Base-by-base conservation (phyloP, 2,888 invertebrate species). In the Cactoblastis cactorum region DNA sequence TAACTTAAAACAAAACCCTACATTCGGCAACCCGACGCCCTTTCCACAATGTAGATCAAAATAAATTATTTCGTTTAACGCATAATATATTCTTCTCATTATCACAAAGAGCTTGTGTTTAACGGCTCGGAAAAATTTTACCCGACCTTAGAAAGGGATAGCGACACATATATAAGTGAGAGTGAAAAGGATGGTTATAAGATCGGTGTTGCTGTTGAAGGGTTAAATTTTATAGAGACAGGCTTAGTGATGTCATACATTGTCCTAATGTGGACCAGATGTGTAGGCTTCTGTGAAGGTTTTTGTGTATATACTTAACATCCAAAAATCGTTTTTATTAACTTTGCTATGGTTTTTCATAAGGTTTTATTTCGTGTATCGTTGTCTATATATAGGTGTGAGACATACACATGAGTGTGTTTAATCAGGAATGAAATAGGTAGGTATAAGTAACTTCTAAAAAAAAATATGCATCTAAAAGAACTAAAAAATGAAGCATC, bases 11-110 rank as follows among this genome's bases (percentile, higher is more conserved):
- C 11, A 6, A 35, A 38, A 45, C 18, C 24, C 19, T 12, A 49
- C 14, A 41, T 49, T 34, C 18, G n/a, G 43, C 32, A 43, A 43
- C 41, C 22, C 8, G n/a, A 47, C 3, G 9, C 22, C 41, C 22
- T 34, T 43, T 12, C 24, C 57, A 54, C 68, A 67, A 71, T 69
- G 65, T 70, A 71, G 70, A 76, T 78, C 72, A 77, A 74, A 80
- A 80, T 71, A 77, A 80, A 82, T 78, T 77, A 71, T 82, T 80
- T 77, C 76, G 80, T 83, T 83, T 79, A 70, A 69, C 73, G 76
- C 77, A 69, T 67, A 77, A 80, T 80, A 75, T 80, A 79, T 77
- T 79, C 67, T 52, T 64, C 70, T 74, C 77, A 75, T 79, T 80
- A 75, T 73, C 74, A 65, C 69, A 65, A 65, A 65, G 69, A 67